Evolutionary conservation across 2,113 vertebrate species (phyloP), one percentile per base, ranked within the genome.

Genomic region (Marmota monax): DNA sequence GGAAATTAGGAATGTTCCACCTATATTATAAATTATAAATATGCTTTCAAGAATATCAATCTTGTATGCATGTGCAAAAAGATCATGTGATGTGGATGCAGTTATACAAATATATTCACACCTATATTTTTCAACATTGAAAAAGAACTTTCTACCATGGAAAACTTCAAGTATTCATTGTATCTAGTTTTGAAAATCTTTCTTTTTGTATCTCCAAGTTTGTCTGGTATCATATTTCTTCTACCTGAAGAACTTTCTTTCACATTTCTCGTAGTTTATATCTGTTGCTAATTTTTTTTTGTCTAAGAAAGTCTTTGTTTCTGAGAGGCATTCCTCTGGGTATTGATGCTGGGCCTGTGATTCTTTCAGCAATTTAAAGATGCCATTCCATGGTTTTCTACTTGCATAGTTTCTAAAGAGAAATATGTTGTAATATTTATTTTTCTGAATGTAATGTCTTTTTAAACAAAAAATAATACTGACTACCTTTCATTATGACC

Each of bases 301-400:
- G 56, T 89, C 82, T 94, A 78, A 65, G 78, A 84, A 92, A 12
- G 23, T 92, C 25, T 90, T 82, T 29, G 58, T 80, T 91, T 95
- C 72, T 79, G 51, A 84, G 63, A 93, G 42, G 18, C 23, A 67
- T 90, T 87, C 72, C 53, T 73, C 61, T 78, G 27, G 53, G 18
- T 93, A 48, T 63, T 79, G 73, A 87, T 91, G 73, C 37, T 91
- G 20, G 13, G 51, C 65, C 37, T 32, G n/a, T 74, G 77, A 11
- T 63, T 32, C 17, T 89, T 88, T 69, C 22, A 92, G 63, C 32
- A 70, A 73, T 79, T 74, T 83, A 69, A 91, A 89, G 56, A 82
- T 83, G 13, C 53, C 23, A 74, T 88, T 84, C 18, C 17, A 1
- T 92, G 8, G 11, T 92, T 80, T 92, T 95, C 86, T 58, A 25